A percentile compares a stretch with the other conserved stretches of the same genome.
phyloP scores from a whole-genome alignment of 1,140 invertebrate species.

The Hermatobates lingyangjiaoensis region DNA sequence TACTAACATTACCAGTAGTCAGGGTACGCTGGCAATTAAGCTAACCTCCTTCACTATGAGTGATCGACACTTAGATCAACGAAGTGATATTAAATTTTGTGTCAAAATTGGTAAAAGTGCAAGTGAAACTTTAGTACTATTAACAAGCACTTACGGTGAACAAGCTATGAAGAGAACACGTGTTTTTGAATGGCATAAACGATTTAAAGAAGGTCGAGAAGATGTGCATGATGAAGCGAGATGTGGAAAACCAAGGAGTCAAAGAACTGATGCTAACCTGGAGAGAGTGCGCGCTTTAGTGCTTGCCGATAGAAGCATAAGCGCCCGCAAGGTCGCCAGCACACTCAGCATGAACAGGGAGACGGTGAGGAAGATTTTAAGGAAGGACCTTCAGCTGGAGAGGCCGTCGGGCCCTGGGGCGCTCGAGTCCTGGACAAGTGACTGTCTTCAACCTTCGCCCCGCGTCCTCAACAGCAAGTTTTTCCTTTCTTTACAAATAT shows the following conservation, averaged over 20 bases:
- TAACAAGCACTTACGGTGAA: conserved; percentile 10
- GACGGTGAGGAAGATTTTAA: background rate
- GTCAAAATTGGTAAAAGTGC: conserved; percentile 12
- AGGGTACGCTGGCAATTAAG: no score
- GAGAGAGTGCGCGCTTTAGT: background rate
- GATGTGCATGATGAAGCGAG: background rate
- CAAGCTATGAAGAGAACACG: background rate
- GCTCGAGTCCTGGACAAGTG: no score
- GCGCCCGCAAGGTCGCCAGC: background rate
- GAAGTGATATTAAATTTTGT: conserved; percentile 13
- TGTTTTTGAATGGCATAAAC: conserved; percentile 9
- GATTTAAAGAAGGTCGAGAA: conserved; percentile 11
- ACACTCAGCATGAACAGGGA: background rate
- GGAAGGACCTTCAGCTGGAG: no score
- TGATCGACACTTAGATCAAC: conserved; percentile 9
- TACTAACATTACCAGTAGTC: no score
- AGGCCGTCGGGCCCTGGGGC: no score
- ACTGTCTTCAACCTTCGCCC: no score
- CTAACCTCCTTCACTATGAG: no score
- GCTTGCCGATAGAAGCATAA: background rate
- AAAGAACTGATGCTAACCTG: background rate
- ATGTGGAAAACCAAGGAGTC: background rate
- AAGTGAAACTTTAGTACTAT: conserved; percentile 9
- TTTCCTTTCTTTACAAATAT: no score
- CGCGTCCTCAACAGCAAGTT: no score